Percentiles rank a stretch among this genome's conserved stretches.
phyloP scores from a whole-genome alignment of 2,797 vertebrate species.

The Enteromius afrohamiltoni region DNA sequence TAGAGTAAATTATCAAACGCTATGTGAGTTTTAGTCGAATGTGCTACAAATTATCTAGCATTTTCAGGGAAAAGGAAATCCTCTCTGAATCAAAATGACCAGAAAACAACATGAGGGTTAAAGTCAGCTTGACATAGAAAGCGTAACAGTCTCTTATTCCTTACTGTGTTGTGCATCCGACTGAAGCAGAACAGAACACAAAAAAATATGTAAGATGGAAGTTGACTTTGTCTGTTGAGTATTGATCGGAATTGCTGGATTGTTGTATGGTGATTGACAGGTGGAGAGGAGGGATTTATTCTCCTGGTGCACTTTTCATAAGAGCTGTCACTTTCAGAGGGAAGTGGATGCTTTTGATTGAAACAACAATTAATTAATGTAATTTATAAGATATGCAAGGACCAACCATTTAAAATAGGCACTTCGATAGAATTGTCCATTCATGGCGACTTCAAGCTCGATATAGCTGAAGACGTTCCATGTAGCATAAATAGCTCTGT shows the following conservation, averaged over 20 bases:
- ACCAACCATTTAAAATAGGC: background rate
- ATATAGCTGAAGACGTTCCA: background rate
- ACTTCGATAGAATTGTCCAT: background rate
- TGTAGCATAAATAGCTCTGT: slow-evolving; percentile 36
- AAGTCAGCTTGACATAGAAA: background rate
- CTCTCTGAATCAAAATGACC: background rate
- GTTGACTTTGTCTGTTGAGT: background rate
- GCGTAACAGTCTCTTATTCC: background rate
- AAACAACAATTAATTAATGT: background rate
- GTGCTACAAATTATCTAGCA: background rate
- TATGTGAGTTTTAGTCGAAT: background rate
- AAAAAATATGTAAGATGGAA: background rate
- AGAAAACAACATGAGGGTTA: background rate
- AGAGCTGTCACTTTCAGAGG: background rate
- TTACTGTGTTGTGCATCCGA: background rate
- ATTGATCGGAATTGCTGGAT: slow-evolving; percentile 13
- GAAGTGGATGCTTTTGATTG: background rate
- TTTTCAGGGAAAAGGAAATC: background rate
- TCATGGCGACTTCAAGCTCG: background rate
- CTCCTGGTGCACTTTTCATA: background rate
- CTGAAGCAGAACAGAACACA: background rate
- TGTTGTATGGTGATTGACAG: background rate
- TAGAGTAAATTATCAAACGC: background rate
- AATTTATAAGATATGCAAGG: background rate
- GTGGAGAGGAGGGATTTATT: background rate